Evolutionary conservation across 2,113 vertebrate genomes (phyloP).

Genomic region (Perca fluviatilis): DNA sequence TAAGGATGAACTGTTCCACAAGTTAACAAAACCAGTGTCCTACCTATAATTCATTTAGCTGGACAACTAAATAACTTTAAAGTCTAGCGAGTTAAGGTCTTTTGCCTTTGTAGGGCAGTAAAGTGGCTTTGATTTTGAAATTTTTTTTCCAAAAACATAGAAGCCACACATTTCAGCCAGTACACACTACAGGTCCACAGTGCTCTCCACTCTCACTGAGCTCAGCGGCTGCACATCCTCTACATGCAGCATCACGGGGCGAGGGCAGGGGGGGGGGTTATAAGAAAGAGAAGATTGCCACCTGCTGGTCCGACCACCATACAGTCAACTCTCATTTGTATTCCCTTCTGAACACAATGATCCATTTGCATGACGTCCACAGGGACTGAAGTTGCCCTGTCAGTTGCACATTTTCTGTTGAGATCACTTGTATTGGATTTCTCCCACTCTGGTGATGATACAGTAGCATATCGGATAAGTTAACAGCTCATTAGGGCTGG

Average conservation of each 20-base stretch:
- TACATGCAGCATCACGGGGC: neutral
- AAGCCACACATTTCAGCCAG: neutral
- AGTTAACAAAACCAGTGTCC: too few relatives aligned
- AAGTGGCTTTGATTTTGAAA: too few relatives aligned
- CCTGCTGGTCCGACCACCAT: conserved; percentile 79
- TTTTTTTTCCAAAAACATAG: too few relatives aligned
- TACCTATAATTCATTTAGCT: too few relatives aligned
- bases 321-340: conserved; percentile 40
- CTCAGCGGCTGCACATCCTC: conserved; percentile 11
- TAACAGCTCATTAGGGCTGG: neutral
- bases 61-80: too few relatives aligned
- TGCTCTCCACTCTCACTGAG: neutral
- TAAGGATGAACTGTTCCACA: too few relatives aligned
- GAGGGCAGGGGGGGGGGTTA: conserved; percentile 13
- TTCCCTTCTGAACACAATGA: neutral
- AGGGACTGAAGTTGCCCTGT: conserved; percentile 46
- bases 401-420: neutral
- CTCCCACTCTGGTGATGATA: neutral
- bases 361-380: conserved; percentile 50
- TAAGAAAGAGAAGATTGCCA: conserved; percentile 69
- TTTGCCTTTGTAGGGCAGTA: too few relatives aligned
- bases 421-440: neutral
- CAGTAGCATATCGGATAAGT: neutral
- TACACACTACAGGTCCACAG: neutral
- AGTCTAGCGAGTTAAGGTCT: too few relatives aligned